Base-by-base conservation (phyloP, 2,888 invertebrate genomes). In the Syrphus vitripennis region DNA sequence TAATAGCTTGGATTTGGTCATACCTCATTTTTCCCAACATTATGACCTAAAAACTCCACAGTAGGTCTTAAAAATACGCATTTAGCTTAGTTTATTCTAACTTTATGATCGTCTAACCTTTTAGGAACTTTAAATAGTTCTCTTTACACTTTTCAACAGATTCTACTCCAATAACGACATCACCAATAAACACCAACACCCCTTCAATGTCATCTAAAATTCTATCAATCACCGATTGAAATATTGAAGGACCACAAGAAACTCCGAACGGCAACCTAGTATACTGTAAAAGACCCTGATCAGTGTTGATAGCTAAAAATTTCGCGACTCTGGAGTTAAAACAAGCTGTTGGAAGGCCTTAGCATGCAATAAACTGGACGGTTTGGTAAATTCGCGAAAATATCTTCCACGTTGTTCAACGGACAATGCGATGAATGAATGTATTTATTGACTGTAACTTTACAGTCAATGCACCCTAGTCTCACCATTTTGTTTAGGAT, bases 381-480 rank as follows among this genome's bases (percentile, higher is more conserved):
- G 53, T 53, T 88, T 53, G 71, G 76, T 16, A 90, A 48, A 16
- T 78, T 78, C 1, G 78, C 45, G 1, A 78, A 71, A 48, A 61
- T 42, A 19, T 78, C 71, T 31, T 61, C 61, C 21, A 69, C 55
- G 4, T 55, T 67, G 14, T 63, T 63, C 19, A 63, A 45, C 5
- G 53, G 53, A 7, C 29, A 53, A 29, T 53, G 53, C 40, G 89
- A 89, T 16, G 77, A 76, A 42, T 88, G 26, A 16, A 83, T 10
- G 10, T 50, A 48, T 59, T 70, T 83, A 48, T 83, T 83, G 6
- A 83, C 42, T 0, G 90, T 89, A 45, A 83, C 86, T 67, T 90
- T 90, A 53, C 88, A 90, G 88, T 91, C 90, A 4, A 89, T 88
- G 87, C 90, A 90, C 16, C 55, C 90, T 48, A 1, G 45, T 29